These are phyloP conservation scores for Sisor rabdophorus DNA, from an alignment of 2,113 vertebrate species.

Conservation along the genomic window DNA sequence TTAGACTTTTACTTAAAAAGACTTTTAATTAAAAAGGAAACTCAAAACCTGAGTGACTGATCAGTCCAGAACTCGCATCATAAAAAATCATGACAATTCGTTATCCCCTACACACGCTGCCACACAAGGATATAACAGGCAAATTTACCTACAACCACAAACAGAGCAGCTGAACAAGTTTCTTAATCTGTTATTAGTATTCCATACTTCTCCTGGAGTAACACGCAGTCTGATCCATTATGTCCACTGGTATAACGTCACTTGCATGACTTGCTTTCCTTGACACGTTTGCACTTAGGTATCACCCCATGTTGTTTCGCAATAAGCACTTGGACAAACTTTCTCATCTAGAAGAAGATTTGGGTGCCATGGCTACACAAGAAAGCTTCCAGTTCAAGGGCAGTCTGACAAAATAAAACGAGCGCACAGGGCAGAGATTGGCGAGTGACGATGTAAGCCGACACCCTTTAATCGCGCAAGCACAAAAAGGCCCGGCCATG, in stretches of 20 bases:
- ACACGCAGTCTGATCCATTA: background rate
- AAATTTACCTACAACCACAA: background rate
- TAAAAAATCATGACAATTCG: background rate
- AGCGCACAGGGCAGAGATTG: slow-evolving; percentile 44
- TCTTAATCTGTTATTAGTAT: slow-evolving; percentile 32
- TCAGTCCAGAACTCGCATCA: background rate
- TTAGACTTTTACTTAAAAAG: background rate
- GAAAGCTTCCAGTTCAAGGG: slow-evolving; percentile 9
- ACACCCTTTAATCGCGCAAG: slow-evolving; percentile 26
- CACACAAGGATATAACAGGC: background rate
- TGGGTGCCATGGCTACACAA: background rate
- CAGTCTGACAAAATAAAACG: slow-evolving; percentile 17
- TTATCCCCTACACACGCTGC: background rate
- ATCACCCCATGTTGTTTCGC: background rate
- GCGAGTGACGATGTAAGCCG: slow-evolving; percentile 39
- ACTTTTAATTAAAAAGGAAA: slow-evolving; percentile 7
- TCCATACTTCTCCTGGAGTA: slow-evolving; percentile 17
- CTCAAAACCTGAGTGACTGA: background rate
- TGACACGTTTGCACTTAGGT: background rate
- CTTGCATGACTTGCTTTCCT: background rate
- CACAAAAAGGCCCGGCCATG: slow-evolving; percentile 27
- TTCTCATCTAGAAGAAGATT: background rate
- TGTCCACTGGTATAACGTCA: background rate
- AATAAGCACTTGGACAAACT: background rate
- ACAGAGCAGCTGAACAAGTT: slow-evolving; percentile 49